Evolutionary conservation across 2,113 vertebrate genomes (phyloP), one percentile per base, ranked within the genome.

Genomic region (Sphyrna mokarran): DNA sequence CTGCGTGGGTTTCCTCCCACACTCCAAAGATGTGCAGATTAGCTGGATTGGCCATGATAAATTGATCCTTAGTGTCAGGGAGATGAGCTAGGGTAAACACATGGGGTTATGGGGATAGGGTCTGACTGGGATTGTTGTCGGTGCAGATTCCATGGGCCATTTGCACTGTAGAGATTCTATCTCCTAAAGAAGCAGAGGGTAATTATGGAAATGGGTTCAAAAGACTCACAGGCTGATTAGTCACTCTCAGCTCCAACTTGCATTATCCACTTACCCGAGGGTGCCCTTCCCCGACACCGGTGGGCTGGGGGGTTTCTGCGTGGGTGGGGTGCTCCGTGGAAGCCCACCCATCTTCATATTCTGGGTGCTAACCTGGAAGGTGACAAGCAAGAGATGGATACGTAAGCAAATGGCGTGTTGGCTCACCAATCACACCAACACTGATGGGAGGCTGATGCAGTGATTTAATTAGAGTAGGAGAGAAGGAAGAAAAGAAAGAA

Each of bases 271-370:
- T 97, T 98, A 99, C 99, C 99, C 99, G 96, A 99, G 98, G 91
- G 99, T 99, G 97, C 99, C 99, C 97, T 99, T 99, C 96, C 99
- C 99, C 13, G 98, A 98, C 97, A 99, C 97, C 0, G 99, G 99
- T 43, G 99, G 99, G 89, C 99, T 99, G 90, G 99, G 99, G 23
- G 99, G 99, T 96, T 99, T 99, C 98, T 99, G 99, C 95, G 99
- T 99, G 33, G 99, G 99, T 85, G 99, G 99, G 96, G 98, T 99
- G 80, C 99, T 99, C 96, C 99, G 99, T 90, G 99, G 99, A 96
- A 99, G 98, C 85, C 97, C 98, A 87, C 99, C 99, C 96, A 98
- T 98, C 98, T 99, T 99, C 98, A 99, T 99, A 96, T 99, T 99
- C 98, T 99, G 99, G 96, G 99, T 98, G 96, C 99, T 99, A 97